phyloP scores from a whole-genome alignment of 35 echinoderm and acorn worm species.

The Patiria miniata region DNA sequence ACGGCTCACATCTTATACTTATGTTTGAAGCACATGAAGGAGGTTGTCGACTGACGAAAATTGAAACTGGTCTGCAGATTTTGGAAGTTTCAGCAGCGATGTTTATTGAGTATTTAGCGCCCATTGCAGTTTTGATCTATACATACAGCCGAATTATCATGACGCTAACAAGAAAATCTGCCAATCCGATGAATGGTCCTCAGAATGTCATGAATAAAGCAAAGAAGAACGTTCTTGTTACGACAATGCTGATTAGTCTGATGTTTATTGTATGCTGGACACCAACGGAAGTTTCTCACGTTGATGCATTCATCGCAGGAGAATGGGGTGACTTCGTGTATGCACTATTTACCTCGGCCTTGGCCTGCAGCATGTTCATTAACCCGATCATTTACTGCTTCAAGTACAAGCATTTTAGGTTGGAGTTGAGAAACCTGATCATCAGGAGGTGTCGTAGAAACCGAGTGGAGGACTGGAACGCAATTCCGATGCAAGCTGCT shows the following conservation, averaged over 20 bases:
- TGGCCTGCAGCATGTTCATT: not conserved
- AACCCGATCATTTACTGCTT: conserved; percentile 10
- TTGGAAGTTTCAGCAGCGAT: too few species aligned
- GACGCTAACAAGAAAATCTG: not conserved
- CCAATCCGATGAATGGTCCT: not conserved
- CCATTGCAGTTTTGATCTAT: conserved; percentile 6
- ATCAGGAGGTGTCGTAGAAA: not conserved
- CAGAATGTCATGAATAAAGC: conserved; percentile 1
- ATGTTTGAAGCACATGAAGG: conserved; percentile 9
- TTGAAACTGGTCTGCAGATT: not conserved
- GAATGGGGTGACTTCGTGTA: too few species aligned
- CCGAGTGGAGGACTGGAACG: not conserved
- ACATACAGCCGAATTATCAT: not conserved
- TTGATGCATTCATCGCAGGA: too few species aligned
- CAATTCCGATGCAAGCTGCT: too few species aligned
- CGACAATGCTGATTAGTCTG: conserved; percentile 33
- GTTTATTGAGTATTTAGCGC: conserved; percentile 42
- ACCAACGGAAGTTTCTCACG: not conserved
- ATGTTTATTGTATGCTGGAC: conserved; percentile 65
- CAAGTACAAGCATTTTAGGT: not conserved
- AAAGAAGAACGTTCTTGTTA: conserved; percentile 56
- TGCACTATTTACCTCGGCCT: too few species aligned
- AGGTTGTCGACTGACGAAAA: not conserved
- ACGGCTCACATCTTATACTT: not conserved
- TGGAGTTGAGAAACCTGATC: not conserved